A percentile compares a stretch with the other conserved stretches of the same genome.
Evolutionary conservation across 2,797 vertebrate species (phyloP).

Genomic region (Gymnodraco acuticeps): DNA sequence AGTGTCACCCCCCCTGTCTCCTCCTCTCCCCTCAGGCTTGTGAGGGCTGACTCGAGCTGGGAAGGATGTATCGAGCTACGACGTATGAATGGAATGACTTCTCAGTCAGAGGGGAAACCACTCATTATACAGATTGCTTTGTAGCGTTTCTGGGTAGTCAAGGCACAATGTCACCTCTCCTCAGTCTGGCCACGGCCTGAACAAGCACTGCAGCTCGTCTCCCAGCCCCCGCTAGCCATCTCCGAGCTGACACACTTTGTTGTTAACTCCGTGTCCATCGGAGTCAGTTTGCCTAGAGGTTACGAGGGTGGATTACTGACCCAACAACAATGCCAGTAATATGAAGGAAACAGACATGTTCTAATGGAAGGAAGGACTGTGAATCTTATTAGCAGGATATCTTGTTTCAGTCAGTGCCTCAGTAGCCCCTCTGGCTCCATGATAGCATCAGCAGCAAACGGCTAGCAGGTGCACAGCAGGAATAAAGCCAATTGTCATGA

Average conservation of each 20-base stretch:
- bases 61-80: slow-evolving; percentile 66
- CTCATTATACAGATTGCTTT: slow-evolving; percentile 84
- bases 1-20: slow-evolving; percentile 58
- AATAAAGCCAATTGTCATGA: slow-evolving; percentile 76
- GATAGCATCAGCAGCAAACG: slow-evolving; percentile 71
- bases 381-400: slow-evolving; percentile 76
- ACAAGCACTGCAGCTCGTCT: slow-evolving; percentile 30
- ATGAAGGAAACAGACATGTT: slow-evolving; percentile 61
- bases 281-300: slow-evolving; percentile 59
- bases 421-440: slow-evolving; percentile 55
- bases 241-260: slow-evolving; percentile 51
- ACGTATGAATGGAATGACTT: slow-evolving; percentile 69
- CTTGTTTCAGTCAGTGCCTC: slow-evolving; percentile 72
- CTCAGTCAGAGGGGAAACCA: slow-evolving; percentile 70
- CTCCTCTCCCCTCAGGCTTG: slow-evolving; percentile 54
- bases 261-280: slow-evolving; percentile 43
- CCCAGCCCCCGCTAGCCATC: slow-evolving; percentile 12
- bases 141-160: slow-evolving; percentile 70
- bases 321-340: slow-evolving; percentile 61
- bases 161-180: slow-evolving; percentile 75
- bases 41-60: slow-evolving; percentile 41
- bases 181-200: slow-evolving; percentile 59
- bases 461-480: slow-evolving; percentile 74
- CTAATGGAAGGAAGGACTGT: slow-evolving; percentile 66
- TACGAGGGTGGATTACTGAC: slow-evolving; percentile 49